These are phyloP conservation scores for Limnephilus marmoratus DNA, from an alignment of 2,888 invertebrate species.

Conservation along the genomic window DNA sequence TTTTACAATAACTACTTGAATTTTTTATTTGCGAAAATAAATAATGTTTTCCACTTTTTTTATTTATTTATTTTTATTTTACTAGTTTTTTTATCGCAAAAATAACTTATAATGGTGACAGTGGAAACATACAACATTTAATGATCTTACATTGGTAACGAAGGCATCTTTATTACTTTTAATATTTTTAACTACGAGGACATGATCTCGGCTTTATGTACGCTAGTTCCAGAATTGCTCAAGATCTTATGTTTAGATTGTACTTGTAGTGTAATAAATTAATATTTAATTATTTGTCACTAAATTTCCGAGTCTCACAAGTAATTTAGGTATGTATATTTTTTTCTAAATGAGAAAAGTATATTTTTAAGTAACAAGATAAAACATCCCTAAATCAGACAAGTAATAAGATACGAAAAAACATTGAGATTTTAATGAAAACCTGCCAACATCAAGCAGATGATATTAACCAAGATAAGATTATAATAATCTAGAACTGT, in stretches of 20 bases:
- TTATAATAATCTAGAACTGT: background rate
- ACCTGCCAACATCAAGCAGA: background rate
- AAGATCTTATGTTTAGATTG: slow-evolving; percentile 11
- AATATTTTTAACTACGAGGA: background rate
- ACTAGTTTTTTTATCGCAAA: background rate
- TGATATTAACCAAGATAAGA: background rate
- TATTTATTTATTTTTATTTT: background rate
- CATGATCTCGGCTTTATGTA: background rate
- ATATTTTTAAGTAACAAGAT: background rate
- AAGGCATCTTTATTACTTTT: background rate
- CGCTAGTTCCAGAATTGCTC: slow-evolving; percentile 7
- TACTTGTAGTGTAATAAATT: background rate
- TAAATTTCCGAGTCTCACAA: background rate
- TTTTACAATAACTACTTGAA: background rate
- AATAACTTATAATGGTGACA: background rate
- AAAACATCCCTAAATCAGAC: background rate
- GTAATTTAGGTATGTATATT: background rate
- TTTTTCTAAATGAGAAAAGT: background rate
- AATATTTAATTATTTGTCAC: background rate
- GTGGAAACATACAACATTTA: background rate
- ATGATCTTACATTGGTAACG: background rate
- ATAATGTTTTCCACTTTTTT: background rate
- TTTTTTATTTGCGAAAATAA: background rate
- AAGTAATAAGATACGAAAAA: background rate
- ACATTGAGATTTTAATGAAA: background rate